phyloP scores from a whole-genome alignment of 2,113 vertebrate species.

The Cynopterus brachyotis region DNA sequence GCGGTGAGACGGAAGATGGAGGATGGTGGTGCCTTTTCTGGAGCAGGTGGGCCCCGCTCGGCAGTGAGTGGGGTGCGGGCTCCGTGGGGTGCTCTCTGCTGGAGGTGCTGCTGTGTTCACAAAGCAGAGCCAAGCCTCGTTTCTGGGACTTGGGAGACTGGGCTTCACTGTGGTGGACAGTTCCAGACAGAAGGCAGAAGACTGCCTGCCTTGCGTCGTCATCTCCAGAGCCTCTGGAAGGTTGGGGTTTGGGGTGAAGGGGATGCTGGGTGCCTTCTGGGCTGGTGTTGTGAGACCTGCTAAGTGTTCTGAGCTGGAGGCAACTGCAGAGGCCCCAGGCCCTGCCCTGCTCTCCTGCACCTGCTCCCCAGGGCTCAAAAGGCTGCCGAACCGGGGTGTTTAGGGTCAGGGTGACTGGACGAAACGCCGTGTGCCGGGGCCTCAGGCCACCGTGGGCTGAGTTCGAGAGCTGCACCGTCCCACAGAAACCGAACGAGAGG shows the following conservation, averaged over 20 bases:
- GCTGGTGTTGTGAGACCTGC: background rate
- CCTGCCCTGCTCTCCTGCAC: background rate
- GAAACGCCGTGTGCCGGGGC: background rate
- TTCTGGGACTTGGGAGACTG: background rate
- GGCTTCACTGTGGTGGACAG: background rate
- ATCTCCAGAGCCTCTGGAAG: background rate
- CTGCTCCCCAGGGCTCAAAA: background rate
- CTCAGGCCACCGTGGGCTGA: accelerated
- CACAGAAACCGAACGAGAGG: background rate
- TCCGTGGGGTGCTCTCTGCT: accelerated
- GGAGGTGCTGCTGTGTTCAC: accelerated
- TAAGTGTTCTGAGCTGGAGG: background rate
- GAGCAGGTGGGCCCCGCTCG: accelerated
- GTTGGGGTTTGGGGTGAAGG: background rate
- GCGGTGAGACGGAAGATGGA: background rate
- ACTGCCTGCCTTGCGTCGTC: accelerated
- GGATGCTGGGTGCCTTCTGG: background rate
- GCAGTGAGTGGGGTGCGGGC: accelerated
- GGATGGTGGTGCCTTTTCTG: accelerated
- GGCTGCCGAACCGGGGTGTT: background rate
- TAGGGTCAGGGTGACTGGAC: background rate
- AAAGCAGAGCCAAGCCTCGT: background rate
- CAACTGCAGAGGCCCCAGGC: background rate
- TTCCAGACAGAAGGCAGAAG: background rate
- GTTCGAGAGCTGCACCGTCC: background rate